These are phyloP conservation scores for Montifringilla adamsi DNA, from an alignment of 2,113 vertebrate species.

Conservation along the genomic window DNA sequence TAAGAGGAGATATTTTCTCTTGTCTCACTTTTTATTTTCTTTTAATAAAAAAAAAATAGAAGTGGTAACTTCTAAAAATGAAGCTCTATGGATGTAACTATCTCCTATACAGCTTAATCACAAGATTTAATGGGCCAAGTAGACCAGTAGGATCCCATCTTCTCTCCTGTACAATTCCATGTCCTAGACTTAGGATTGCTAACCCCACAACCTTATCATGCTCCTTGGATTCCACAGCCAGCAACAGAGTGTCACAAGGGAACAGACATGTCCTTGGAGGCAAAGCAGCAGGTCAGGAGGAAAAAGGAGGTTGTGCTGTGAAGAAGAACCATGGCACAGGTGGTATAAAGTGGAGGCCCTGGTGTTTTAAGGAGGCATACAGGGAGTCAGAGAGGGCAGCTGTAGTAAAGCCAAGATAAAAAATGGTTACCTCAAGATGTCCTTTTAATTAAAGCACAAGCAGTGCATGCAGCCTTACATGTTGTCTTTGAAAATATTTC, in stretches of 20 bases:
- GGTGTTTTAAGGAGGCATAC: neutral
- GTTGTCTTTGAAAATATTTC: neutral
- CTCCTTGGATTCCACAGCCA: neutral
- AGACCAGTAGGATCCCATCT: neutral
- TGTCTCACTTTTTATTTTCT: neutral
- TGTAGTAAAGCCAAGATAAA: neutral
- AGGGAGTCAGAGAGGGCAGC: neutral
- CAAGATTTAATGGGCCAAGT: neutral
- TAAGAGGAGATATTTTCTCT: neutral
- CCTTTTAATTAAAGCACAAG: neutral
- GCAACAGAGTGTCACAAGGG: neutral
- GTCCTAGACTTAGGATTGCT: neutral
- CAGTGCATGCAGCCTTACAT: rapidly evolving
- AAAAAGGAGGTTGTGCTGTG: neutral
- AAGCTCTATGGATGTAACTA: neutral
- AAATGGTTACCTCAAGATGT: neutral
- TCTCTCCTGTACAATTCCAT: neutral
- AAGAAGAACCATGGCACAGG: neutral
- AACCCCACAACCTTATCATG: neutral
- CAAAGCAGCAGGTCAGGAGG: neutral
- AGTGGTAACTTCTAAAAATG: neutral
- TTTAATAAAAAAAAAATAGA: neutral
- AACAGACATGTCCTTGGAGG: neutral
- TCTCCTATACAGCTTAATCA: neutral
- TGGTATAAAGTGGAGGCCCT: neutral